Percentiles rank a stretch among this genome's conserved stretches.
phyloP scores from a whole-genome alignment of 2,797 vertebrate species.

The Scyliorhinus canicula region DNA sequence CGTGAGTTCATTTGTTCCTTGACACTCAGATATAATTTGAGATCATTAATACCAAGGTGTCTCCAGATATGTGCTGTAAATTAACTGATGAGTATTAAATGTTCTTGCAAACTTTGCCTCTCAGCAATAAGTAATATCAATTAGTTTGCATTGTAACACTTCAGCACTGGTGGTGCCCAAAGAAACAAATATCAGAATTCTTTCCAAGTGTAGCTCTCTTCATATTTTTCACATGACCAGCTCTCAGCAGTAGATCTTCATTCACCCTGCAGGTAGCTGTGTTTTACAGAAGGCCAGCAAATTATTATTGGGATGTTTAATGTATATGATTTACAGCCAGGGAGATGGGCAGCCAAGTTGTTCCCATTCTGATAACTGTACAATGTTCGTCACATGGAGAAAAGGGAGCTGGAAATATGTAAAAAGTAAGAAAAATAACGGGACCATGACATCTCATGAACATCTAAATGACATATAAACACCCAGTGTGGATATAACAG shows the following conservation, averaged over 20 bases:
- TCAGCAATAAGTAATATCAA: not conserved
- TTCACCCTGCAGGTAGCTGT: not conserved
- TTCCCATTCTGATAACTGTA: no score
- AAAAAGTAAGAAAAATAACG: not conserved
- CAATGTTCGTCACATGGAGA: not conserved
- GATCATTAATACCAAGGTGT: not conserved
- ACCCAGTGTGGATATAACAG: not conserved
- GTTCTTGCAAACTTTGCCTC: not conserved
- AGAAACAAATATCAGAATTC: not conserved
- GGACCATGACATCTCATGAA: not conserved
- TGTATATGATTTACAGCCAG: not conserved
- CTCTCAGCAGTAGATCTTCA: not conserved
- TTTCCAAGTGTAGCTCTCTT: not conserved
- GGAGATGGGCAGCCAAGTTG: not conserved
- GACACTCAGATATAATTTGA: not conserved
- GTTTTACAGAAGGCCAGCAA: not conserved
- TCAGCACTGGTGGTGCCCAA: not conserved
- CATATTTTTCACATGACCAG: slow-evolving; percentile 24
- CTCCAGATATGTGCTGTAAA: not conserved
- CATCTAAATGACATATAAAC: not conserved
- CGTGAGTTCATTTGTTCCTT: not conserved
- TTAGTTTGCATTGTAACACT: not conserved
- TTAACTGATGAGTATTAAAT: not conserved
- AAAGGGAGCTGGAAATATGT: not conserved
- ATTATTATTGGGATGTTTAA: not conserved